A percentile compares a stretch with the other conserved stretches of the same genome.
Evolutionary conservation across 2,888 invertebrate species (phyloP).

Genomic region (Yponomeuta malinellus): DNA sequence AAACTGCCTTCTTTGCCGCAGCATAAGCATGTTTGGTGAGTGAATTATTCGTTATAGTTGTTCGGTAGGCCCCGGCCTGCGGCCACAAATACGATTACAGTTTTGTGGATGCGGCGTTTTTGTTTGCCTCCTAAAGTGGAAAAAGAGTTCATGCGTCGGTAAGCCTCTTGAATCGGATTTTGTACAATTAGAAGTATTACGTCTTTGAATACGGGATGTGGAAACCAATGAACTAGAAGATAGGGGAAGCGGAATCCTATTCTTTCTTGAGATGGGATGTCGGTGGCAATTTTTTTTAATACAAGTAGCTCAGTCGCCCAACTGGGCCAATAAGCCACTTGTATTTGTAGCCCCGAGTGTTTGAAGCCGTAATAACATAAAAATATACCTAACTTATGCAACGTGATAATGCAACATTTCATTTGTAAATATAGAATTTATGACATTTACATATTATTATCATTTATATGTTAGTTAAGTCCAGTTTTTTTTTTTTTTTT

Average conservation of each 20-base stretch:
- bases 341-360: too few species aligned
- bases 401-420: too few species aligned
- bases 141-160: constrained; percentile 59
- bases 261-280: constrained; percentile 16
- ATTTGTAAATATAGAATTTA: too few species aligned
- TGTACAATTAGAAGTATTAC: constrained; percentile 55
- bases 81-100: constrained; percentile 55
- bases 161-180: constrained; percentile 56
- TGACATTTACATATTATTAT: too few species aligned
- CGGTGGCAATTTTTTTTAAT: not conserved
- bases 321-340: too few species aligned
- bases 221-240: constrained; percentile 32
- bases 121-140: constrained; percentile 43
- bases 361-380: too few species aligned
- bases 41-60: constrained; percentile 59
- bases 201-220: constrained; percentile 23
- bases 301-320: not conserved
- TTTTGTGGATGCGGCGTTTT: constrained; percentile 51
- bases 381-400: too few species aligned
- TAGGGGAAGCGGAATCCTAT: constrained; percentile 24
- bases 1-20: constrained; percentile 16
- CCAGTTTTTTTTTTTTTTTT: too few species aligned
- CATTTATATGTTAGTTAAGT: too few species aligned
- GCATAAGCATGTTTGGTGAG: constrained; percentile 37
- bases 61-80: constrained; percentile 33